Evolutionary conservation across 37 sponge, comb jelly and placozoan species (phyloP), one percentile per base, ranked within the genome.

Genomic region (Bolinopsis microptera): DNA sequence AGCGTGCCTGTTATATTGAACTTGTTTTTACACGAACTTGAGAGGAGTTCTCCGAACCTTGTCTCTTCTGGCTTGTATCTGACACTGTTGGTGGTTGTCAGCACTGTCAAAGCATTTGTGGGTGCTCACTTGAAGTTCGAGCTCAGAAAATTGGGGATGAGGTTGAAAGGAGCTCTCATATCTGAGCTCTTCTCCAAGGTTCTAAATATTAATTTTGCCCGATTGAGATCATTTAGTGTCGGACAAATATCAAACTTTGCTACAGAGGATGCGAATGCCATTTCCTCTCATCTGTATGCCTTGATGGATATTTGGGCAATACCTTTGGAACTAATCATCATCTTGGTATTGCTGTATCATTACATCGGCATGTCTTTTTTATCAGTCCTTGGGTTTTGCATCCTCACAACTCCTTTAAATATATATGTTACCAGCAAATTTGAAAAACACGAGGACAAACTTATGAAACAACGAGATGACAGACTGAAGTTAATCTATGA

Each of bases 271-370:
- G 92, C 96, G 0, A 95, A 96, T 32, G 93, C 97, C 27, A 96
- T 99, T 94, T 96, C 95, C 32, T 96, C 96, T 83, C 96, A 96
- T 61, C 72, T 95, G 41, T 82, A 72, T 34, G 96, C 97, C 76
- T 97, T 99, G 30, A 96, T 97, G 39, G 95, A 96, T 92, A 96
- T 97, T 70, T 99, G 99, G 99, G 96, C 96, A 61, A 92, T 99
- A 31, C 99, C 99, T 0, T 93, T 99, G 25, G 96, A 97, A 70
- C 94, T 99, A 24, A 92, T 75, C 23, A 75, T 97, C 16, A 93
- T 97, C 35, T 93, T 99, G 28, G 94, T 83, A 32, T 95, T 99
- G 2, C 94, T 99, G 32, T 94, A 97, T 83, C 35, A 68, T 69
- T 61, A 97, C 95, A 97, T 99, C n/a, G 97, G 97, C 1, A 83